Evolutionary conservation across 2,888 invertebrate genomes (phyloP).

Genomic region (Horisme vitalbata): DNA sequence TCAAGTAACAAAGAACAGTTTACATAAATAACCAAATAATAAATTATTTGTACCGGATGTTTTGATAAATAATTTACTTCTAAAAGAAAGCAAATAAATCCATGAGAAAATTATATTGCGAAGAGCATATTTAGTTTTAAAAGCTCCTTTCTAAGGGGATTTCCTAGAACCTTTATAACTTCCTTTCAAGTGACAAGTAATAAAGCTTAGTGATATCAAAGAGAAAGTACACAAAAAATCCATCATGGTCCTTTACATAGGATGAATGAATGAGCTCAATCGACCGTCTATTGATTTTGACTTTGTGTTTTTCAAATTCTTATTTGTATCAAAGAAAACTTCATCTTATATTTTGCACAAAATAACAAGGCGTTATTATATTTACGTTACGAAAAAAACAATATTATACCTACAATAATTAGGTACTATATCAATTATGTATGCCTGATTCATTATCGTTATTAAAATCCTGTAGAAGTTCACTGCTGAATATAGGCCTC

Average conservation of each 20-base stretch:
- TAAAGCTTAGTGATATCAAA: slow-evolving; percentile 33
- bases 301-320: slow-evolving; percentile 3
- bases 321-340: slow-evolving; percentile 2
- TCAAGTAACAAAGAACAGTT: too few species aligned
- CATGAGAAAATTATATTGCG: slow-evolving; percentile 18
- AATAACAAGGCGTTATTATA: too few species aligned
- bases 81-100: neutral
- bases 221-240: slow-evolving; percentile 29
- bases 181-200: slow-evolving; percentile 28
- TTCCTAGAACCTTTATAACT: slow-evolving; percentile 14
- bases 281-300: slow-evolving; percentile 6
- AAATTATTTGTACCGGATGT: neutral
- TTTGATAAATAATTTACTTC: neutral
- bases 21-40: too few species aligned
- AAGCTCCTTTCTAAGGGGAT: slow-evolving; percentile 22
- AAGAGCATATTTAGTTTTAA: slow-evolving; percentile 20
- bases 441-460: too few species aligned
- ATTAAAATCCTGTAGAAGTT: too few species aligned
- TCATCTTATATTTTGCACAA: neutral
- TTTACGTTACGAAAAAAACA: too few species aligned
- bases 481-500: too few species aligned
- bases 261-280: slow-evolving; percentile 15
- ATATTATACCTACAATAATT: too few species aligned
- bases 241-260: slow-evolving; percentile 25
- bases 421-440: too few species aligned